Evolutionary conservation across 2,888 invertebrate genomes (phyloP), one percentile per base, ranked within the genome.

Genomic region (Orthosia gracilis): DNA sequence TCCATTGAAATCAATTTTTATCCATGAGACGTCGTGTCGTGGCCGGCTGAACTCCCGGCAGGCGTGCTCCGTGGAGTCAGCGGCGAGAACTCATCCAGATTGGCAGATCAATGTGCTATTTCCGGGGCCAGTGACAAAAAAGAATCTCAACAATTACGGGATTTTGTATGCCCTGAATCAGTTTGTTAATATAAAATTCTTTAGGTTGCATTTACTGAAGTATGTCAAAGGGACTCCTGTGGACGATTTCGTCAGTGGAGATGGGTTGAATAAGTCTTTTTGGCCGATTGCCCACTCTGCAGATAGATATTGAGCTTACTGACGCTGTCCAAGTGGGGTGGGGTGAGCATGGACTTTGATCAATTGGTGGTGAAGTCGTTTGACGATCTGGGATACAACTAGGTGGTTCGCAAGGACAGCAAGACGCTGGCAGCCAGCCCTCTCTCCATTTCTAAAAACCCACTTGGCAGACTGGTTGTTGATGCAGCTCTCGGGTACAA

Each of bases 1-100:
- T 0, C 70, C 78, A 12, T 21, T 74, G 50, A 73, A 79, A 31
- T 97, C 97, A 54, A 97, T 97, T 80, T 97, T 97, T 88, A 97
- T 97, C 87, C 97, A 97, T 83, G 97, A 97, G 88, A 97, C 97
- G 0, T 97, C 97, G 0, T 97, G 97, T 85, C 94, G 92, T 5
- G 94, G 95, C 13, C 82, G 89, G 1, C 88, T 97, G 47, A 95
- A 94, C 23, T 83, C 85, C 1, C 81, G 88, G n/a, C 86, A 86
- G 68, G 89, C 89, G 0, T 89, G 89, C 47, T 76, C 86, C 1
- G 71, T 89, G 9, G 88, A 89, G 67, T 83, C 89, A 0, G 88
- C 89, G 0, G 88, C 88, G 0, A 85, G 84, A 63, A 59, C 82
- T 0, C 86, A 89, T 13, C 85, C 85, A 0, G n/a, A 77, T 4